Conservation (phyloP, 37 sponge, comb jelly and placozoan genomes). For the Ianthella basta region DNA sequence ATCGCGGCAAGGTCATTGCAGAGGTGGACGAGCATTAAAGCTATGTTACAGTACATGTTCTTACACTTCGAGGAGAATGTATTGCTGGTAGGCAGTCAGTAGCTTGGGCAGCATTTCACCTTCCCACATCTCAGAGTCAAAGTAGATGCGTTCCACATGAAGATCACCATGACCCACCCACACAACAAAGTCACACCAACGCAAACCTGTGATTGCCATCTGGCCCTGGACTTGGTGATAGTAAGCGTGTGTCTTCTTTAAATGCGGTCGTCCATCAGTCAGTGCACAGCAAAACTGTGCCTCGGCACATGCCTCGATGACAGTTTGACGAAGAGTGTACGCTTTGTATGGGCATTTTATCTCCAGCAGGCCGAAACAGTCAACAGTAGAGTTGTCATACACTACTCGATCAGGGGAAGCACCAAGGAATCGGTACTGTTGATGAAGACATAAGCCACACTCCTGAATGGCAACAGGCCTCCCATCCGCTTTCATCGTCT, state of each 20-base stretch:
- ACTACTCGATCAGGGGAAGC: conserved; percentile 39
- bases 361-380: neutral
- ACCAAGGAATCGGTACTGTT: conserved; percentile 18
- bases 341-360: conserved; percentile 12
- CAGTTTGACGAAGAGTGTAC: neutral
- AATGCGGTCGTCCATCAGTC: neutral
- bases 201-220: neutral
- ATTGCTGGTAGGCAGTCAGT: neutral
- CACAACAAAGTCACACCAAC: neutral
- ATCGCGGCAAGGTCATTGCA: neutral
- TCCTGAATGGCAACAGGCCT: too few relatives aligned
- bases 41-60: neutral
- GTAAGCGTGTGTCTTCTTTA: neutral
- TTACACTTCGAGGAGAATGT: neutral
- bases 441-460: conserved; percentile 30
- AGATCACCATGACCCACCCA: neutral
- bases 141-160: neutral
- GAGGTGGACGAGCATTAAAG: neutral
- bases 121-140: neutral
- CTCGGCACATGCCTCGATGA: neutral
- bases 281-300: neutral
- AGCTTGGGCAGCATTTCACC: neutral
- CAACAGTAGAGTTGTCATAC: neutral
- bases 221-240: neutral
- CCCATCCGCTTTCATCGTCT: too few relatives aligned